These are phyloP conservation scores for Salmo trutta DNA, from an alignment of 2,797 vertebrate species.

Conservation along the genomic window DNA sequence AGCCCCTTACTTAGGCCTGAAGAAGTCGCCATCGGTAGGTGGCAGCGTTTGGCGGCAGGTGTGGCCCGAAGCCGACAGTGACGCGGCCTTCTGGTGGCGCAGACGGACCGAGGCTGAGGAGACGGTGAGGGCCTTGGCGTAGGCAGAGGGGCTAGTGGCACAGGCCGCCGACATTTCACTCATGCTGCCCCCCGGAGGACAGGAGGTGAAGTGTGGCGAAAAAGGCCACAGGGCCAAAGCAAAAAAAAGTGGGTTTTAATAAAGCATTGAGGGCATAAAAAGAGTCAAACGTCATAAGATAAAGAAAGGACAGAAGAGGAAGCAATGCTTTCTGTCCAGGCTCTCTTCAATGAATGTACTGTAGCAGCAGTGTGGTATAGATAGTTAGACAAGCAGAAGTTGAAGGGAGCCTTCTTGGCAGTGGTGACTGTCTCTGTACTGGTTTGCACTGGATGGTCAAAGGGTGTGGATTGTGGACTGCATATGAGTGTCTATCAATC, in stretches of 20 bases:
- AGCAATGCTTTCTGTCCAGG: neutral
- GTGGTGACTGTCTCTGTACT: neutral
- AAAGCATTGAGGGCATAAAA: constrained; percentile 13
- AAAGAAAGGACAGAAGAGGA: neutral
- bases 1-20: constrained; percentile 80
- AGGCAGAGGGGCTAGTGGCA: constrained; percentile 71
- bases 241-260: constrained; percentile 61
- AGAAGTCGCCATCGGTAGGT: constrained; percentile 78
- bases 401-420: neutral
- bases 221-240: constrained; percentile 74
- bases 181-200: constrained; percentile 70
- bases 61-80: constrained; percentile 78
- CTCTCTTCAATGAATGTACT: neutral
- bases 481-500: neutral
- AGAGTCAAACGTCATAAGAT: neutral
- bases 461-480: neutral
- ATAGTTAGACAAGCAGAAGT: too few relatives aligned
- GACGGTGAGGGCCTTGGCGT: constrained; percentile 72
- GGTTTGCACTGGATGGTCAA: neutral
- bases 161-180: constrained; percentile 79
- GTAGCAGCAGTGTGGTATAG: neutral
- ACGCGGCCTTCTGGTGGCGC: constrained; percentile 83
- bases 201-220: constrained; percentile 40
- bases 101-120: constrained; percentile 78
- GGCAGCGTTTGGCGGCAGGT: constrained; percentile 78